Conservation (phyloP, 1,140 invertebrate genomes). For the Lasioglossum baleicum region DNA sequence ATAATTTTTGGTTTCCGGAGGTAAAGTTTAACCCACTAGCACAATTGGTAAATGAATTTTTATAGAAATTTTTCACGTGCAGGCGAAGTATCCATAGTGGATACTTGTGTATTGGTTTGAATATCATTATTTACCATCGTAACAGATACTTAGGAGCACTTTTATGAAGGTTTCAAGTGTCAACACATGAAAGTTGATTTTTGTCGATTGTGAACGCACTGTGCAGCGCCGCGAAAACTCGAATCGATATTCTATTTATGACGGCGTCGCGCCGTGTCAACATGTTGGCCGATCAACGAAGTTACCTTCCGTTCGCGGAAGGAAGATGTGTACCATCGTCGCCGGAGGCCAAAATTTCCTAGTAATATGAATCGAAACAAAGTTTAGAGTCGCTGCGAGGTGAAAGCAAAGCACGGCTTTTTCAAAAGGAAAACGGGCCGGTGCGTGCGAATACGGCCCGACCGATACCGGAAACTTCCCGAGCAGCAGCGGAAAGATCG, state of each 20-base stretch:
- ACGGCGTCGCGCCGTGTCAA: background rate
- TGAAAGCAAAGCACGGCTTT: no score
- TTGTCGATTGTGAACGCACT: no score
- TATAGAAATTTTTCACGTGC: no score
- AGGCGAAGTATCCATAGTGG: no score
- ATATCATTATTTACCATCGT: no score
- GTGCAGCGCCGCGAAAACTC: background rate
- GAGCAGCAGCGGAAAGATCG: background rate
- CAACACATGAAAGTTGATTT: no score
- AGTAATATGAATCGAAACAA: background rate
- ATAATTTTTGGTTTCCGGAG: no score
- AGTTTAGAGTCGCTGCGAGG: background rate
- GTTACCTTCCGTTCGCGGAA: background rate
- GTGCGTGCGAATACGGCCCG: background rate
- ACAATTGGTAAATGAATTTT: no score
- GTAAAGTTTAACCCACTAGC: no score
- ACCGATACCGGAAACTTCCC: background rate
- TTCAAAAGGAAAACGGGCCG: background rate
- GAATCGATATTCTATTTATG: conserved; percentile 29
- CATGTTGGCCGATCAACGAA: background rate
- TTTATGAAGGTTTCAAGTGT: no score
- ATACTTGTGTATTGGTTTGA: no score
- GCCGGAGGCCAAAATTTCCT: background rate
- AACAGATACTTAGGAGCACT: no score
- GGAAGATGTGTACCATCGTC: background rate